Conservation (phyloP, 1,140 invertebrate species). For the Helicoverpa zea region DNA sequence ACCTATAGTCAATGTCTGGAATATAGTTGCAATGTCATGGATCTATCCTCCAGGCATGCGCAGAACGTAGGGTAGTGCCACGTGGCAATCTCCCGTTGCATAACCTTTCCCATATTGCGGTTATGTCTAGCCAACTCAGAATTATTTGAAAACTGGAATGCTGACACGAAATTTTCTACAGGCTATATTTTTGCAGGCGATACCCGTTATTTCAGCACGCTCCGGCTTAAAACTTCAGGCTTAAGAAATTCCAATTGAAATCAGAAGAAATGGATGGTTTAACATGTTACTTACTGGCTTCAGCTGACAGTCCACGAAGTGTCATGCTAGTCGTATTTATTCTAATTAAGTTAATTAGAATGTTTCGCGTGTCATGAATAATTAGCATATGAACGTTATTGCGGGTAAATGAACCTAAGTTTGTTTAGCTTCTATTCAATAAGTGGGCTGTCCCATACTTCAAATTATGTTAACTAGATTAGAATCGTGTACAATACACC, state of each 20-base stretch:
- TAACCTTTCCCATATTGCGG: constrained; percentile 72
- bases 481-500: background rate
- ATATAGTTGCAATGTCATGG: constrained; percentile 57
- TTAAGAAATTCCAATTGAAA: background rate
- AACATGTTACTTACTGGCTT: background rate
- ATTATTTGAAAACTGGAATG: background rate
- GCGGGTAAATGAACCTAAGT: constrained; percentile 59
- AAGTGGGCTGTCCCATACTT: background rate
- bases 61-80: constrained; percentile 66
- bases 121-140: constrained; percentile 31
- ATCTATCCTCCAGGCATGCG: constrained; percentile 69
- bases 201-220: too few relatives aligned
- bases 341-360: constrained; percentile 59
- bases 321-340: constrained; percentile 35
- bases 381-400: constrained; percentile 56
- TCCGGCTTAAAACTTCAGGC: too few relatives aligned
- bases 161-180: too few relatives aligned
- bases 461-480: background rate
- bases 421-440: constrained; percentile 23
- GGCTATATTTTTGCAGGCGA: too few relatives aligned
- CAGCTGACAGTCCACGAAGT: constrained; percentile 2
- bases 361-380: constrained; percentile 51
- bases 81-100: constrained; percentile 81
- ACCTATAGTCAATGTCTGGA: background rate
- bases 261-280: background rate